Base-by-base conservation (phyloP, 2,113 vertebrate genomes). In the Ibidorhyncha struthersii region DNA sequence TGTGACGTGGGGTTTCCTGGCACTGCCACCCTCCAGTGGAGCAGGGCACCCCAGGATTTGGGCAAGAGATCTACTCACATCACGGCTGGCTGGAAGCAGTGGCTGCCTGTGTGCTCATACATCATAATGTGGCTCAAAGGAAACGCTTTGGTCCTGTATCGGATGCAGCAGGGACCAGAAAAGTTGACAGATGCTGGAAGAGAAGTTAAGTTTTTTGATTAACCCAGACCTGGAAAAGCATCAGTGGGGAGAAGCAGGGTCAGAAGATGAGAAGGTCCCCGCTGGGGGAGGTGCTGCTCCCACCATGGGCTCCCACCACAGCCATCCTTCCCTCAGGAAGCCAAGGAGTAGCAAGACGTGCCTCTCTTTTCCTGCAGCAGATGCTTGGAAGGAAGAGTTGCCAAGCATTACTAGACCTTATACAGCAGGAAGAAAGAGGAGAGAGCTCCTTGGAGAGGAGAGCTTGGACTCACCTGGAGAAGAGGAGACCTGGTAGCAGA, bases 31-130 rank as follows among this genome's bases (percentile, higher is more conserved):
- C 56, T 49, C 61, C 45, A 20, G 61, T 47, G 32, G 23, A 81
- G 65, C 43, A 88, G 49, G 14, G 8, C 1, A 12, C 25, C 40
- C 16, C 26, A 40, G 62, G 62, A 59, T 40, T 67, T 41, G 65
- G 32, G 41, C 23, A 89, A 55, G 25, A 78, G 43, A 87, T 76
- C 1, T 90, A 96, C 95, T 95, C 58, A 96, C 95, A 96, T 95
- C 66, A 97, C 53, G 0, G 87, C 95, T 49, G 78, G 34, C 23
- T 5, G 12, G 14, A 3, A 3, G 70, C 96, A 96, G 62, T 25
- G 16, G 66, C 43, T 77, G 53, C 34, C 40, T 0, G 56, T 61
- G 40, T 11, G 4, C 25, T 61, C 21, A 2, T 80, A 95, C 12
- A 2, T 76, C 41, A 32, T 17, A 58, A 96, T 70, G 0, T 0